Base-by-base conservation (phyloP, 2,113 vertebrate genomes). In the Sitta europaea region DNA sequence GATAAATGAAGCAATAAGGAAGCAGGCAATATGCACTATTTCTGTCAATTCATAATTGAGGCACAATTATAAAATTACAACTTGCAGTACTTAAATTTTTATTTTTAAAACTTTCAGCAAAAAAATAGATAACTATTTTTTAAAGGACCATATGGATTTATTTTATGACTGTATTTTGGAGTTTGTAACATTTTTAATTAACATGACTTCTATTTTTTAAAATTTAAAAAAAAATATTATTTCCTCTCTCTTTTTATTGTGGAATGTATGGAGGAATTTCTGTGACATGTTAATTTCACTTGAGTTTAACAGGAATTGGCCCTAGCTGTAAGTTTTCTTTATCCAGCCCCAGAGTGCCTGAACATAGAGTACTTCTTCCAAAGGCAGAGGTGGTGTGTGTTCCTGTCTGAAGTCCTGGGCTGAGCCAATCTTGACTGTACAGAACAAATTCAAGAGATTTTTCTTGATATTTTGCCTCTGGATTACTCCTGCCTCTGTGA, bases 231-330 rank as follows among this genome's bases (percentile, higher is more conserved):
- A 20, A 50, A n/a, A n/a, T n/a, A 21, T 31, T 2, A 23, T 80
- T 91, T 78, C 78, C 27, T 73, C 54, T 83, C 65, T 87, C 48
- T 87, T 92, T 85, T 90, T 85, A 47, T 95, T 82, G 77, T 55
- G 73, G 66, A 92, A 68, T 94, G 50, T 90, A 72, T 72, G 50
- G 47, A 83, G 66, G 48, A 94, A 85, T 95, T 93, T 65, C 67
- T 88, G 12, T 73, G 87, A 95, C 87, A 96, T 94, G 91, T 95
- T 95, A 94, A 89, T 96, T 96, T 94, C 73, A 86, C 68, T 94
- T 95, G 80, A 88, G 47, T 92, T 90, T 87, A 91, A 87, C 45
- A 80, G 76, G 88, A 96, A 93, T 92, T 95, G 93, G 92, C 79
- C 74, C 54, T 84, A 91, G 85, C 63, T 96, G 62, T 85, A 93